A percentile compares a stretch with the other conserved stretches of the same genome.
These are phyloP conservation scores for Caprella mutica DNA, from an alignment of 2,888 invertebrate species.

Conservation along the genomic window DNA sequence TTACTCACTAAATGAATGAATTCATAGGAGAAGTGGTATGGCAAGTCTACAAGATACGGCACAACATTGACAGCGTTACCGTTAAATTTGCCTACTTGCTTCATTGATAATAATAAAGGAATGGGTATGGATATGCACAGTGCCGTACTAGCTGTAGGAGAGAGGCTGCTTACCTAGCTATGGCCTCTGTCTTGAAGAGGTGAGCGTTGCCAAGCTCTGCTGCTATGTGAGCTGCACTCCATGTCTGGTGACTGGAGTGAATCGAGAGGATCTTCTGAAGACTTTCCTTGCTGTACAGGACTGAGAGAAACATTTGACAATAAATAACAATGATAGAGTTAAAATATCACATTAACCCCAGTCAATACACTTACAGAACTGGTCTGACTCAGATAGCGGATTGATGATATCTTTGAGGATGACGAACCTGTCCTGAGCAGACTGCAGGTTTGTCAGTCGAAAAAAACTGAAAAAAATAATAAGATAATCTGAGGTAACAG, in stretches of 20 bases:
- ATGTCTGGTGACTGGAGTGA: conserved; percentile 61
- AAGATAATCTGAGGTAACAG: neutral
- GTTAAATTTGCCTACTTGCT: no score
- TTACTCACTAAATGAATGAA: no score
- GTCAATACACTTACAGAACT: neutral
- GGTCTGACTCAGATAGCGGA: conserved; percentile 14
- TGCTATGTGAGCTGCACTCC: conserved; percentile 75
- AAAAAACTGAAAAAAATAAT: conserved; percentile 18
- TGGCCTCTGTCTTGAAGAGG: conserved; percentile 52
- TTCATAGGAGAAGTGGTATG: neutral
- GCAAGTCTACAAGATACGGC: neutral
- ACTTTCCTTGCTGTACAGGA: conserved; percentile 6
- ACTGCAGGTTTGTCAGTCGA: conserved; percentile 12
- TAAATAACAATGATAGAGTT: no score
- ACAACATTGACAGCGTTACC: neutral
- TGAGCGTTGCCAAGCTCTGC: conserved; percentile 65
- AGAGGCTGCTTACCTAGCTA: conserved; percentile 15
- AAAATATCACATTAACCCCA: no score
- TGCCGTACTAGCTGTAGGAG: no score
- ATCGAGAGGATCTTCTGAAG: conserved; percentile 69
- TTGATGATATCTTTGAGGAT: conserved; percentile 24
- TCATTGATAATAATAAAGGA: no score
- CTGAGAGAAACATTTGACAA: no score
- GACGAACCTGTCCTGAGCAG: conserved; percentile 24
- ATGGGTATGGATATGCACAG: no score